These are phyloP conservation scores for Perithous albicinctus DNA, from an alignment of 2,888 invertebrate genomes.

Conservation along the genomic window DNA sequence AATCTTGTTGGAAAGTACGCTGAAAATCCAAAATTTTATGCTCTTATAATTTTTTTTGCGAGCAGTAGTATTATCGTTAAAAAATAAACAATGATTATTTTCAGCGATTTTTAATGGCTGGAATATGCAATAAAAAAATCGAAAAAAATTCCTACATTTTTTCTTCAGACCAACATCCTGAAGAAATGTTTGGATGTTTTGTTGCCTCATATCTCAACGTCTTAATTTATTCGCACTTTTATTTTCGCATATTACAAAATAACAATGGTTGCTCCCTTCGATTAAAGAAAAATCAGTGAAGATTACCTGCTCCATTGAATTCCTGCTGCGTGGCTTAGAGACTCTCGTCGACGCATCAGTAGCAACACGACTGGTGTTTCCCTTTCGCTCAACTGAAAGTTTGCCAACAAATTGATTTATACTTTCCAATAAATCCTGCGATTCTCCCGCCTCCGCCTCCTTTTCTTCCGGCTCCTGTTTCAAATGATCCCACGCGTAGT, in stretches of 20 bases:
- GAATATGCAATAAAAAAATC: too few relatives aligned
- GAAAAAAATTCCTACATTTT: too few relatives aligned
- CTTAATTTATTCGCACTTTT: too few relatives aligned
- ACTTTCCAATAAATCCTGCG: conserved; percentile 38
- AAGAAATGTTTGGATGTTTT: too few relatives aligned
- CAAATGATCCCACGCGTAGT: not conserved
- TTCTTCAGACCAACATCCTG: too few relatives aligned
- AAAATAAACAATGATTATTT: too few relatives aligned
- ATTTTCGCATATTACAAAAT: not conserved
- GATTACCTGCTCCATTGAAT: conserved; percentile 30
- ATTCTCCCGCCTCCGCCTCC: conserved; percentile 42
- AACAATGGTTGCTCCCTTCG: not conserved
- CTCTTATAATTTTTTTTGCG: too few relatives aligned
- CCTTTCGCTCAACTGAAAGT: conserved; percentile 48
- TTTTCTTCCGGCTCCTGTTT: conserved; percentile 54
- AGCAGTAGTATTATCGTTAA: too few relatives aligned
- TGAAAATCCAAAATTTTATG: too few relatives aligned
- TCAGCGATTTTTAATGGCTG: too few relatives aligned
- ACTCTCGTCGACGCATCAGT: not conserved
- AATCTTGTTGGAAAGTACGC: too few relatives aligned
- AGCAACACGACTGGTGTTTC: not conserved
- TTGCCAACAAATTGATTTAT: conserved; percentile 63
- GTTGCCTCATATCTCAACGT: too few relatives aligned
- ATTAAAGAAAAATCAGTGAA: not conserved
- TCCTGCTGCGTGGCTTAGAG: conserved; percentile 27